Conservation (phyloP, 2,113 vertebrate species). For the Ptilorrhoa leucosticta region DNA sequence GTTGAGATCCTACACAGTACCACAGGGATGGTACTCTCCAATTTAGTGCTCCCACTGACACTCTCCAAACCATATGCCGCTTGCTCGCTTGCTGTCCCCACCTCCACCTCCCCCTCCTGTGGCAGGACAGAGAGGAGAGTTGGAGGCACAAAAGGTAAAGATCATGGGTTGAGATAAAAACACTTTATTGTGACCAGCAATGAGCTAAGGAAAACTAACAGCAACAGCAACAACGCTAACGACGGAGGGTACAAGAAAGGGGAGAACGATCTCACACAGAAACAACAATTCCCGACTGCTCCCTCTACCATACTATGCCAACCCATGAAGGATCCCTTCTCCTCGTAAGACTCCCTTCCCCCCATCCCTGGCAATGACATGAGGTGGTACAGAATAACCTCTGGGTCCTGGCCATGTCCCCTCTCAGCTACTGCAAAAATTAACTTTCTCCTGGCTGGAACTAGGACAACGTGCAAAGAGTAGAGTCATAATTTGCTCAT, state of each 20-base stretch:
- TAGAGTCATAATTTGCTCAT: not conserved
- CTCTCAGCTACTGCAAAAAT: not conserved
- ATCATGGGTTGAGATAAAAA: not conserved
- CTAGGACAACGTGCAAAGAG: not conserved
- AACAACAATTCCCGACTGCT: not conserved
- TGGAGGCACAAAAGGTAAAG: not conserved
- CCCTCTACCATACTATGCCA: rapidly evolving
- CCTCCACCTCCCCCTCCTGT: not conserved
- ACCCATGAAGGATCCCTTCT: not conserved
- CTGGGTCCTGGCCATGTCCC: not conserved
- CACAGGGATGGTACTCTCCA: too few species aligned
- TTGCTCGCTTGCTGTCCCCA: rapidly evolving
- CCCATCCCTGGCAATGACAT: not conserved
- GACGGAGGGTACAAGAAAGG: not conserved
- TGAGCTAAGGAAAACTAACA: not conserved
- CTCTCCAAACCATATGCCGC: not conserved
- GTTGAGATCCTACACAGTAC: not conserved
- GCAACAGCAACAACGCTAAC: not conserved
- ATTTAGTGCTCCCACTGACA: not conserved
- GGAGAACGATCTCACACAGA: not conserved
- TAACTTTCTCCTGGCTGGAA: not conserved
- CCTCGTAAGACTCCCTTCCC: not conserved
- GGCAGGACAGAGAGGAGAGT: not conserved
- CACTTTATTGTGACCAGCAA: not conserved
- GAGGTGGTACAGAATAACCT: not conserved